Conservation (phyloP, 37 sponge, comb jelly and placozoan genomes). For the Bolinopsis microptera region DNA sequence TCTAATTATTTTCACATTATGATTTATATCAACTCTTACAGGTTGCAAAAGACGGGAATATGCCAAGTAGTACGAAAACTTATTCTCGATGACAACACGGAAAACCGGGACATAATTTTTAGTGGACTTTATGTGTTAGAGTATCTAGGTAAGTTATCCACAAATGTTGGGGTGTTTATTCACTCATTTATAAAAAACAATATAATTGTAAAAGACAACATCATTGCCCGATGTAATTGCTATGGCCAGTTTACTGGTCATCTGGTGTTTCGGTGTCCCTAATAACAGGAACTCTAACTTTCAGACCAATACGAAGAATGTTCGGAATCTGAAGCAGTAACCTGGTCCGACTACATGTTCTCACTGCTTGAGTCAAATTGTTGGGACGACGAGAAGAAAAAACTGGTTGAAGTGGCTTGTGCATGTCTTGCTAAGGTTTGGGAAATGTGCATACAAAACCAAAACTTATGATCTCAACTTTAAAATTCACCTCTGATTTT, state of each 20-base stretch:
- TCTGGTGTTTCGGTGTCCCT: no score
- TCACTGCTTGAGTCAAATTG: neutral
- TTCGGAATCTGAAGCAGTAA: neutral
- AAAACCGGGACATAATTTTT: neutral
- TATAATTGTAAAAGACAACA: no score
- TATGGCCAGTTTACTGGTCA: no score
- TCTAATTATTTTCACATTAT: no score
- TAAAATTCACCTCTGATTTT: no score
- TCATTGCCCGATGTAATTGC: no score
- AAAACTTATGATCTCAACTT: no score
- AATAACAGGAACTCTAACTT: no score
- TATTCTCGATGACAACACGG: neutral
- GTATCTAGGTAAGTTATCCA: neutral
- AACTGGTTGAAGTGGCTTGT: neutral
- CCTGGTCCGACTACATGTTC: constrained; percentile 26
- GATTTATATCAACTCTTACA: no score
- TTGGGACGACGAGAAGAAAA: neutral
- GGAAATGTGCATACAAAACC: no score
- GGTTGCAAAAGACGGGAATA: neutral
- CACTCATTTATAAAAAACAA: no score
- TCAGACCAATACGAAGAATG: constrained; percentile 13
- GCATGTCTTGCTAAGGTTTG: neutral
- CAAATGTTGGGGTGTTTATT: no score
- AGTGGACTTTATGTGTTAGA: neutral
- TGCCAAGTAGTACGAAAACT: neutral